These are phyloP conservation scores for Cossypha caffra DNA, from an alignment of 2,797 vertebrate species.

Conservation along the genomic window DNA sequence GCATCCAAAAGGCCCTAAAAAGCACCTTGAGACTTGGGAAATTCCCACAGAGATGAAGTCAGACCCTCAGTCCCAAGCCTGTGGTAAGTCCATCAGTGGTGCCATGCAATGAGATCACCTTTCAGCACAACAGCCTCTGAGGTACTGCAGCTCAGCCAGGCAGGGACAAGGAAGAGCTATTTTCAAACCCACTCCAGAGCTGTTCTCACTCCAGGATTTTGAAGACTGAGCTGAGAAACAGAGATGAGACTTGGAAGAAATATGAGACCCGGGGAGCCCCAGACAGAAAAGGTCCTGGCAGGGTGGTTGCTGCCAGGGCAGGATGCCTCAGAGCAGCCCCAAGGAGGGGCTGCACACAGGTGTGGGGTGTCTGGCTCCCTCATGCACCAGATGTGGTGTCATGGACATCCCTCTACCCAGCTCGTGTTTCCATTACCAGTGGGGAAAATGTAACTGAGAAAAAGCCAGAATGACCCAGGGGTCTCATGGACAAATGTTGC, in stretches of 20 bases:
- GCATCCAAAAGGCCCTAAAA: background rate
- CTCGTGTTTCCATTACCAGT: background rate
- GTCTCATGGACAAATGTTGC: background rate
- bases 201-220: background rate
- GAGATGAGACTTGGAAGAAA: background rate
- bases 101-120: constrained; percentile 18
- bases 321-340: background rate
- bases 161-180: background rate
- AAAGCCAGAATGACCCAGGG: background rate
- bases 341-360: background rate
- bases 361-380: background rate
- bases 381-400: constrained; percentile 28
- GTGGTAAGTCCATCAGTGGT: background rate
- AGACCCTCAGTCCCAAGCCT: background rate
- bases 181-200: background rate
- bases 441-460: background rate
- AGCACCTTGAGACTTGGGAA: background rate
- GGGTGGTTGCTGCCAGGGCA: background rate
- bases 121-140: accelerated
- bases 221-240: background rate
- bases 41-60: constrained; percentile 12
- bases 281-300: background rate
- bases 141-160: background rate
- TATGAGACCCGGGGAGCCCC: background rate
- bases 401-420: background rate